Evolutionary conservation across 1,140 invertebrate species (phyloP).

Genomic region (Radopholus similis): DNA sequence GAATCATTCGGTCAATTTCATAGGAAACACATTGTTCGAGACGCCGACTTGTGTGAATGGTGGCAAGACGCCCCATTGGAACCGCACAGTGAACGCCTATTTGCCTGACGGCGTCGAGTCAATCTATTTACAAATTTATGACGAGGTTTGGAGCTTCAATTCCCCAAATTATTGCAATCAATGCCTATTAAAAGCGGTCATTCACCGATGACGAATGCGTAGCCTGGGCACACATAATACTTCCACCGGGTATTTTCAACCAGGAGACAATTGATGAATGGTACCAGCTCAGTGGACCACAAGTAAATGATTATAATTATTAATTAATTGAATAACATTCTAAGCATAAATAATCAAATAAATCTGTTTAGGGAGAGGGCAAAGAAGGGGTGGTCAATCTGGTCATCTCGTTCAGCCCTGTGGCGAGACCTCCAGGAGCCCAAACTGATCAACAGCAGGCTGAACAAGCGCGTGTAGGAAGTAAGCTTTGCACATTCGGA

Average conservation of each 20-base stretch:
- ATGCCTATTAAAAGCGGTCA: conserved; percentile 67
- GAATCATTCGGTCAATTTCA: conserved; percentile 62
- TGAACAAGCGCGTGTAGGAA: background rate
- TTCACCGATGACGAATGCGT: conserved; percentile 91
- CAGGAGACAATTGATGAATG: conserved; percentile 88
- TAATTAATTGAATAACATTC: background rate
- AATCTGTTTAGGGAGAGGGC: conserved; percentile 72
- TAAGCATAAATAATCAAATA: too few species aligned
- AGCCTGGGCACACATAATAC: conserved; percentile 78
- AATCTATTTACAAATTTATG: conserved; percentile 87
- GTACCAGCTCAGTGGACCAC: conserved; percentile 69
- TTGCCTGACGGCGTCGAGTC: conserved; percentile 79
- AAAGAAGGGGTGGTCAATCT: conserved; percentile 77
- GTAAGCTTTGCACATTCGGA: background rate
- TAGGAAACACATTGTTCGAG: conserved; percentile 88
- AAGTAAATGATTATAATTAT: background rate
- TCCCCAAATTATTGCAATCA: background rate
- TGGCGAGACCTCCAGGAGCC: conserved; percentile 63
- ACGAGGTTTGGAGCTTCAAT: conserved; percentile 68
- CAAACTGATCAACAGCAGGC: background rate
- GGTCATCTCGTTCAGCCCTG: conserved; percentile 65
- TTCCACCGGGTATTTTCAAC: conserved; percentile 76
- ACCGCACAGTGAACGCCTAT: conserved; percentile 84
- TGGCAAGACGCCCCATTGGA: conserved; percentile 90
- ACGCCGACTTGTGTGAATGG: conserved; percentile 88